Conservation (phyloP, 1,140 invertebrate genomes). For the Heliconius hermathena region DNA sequence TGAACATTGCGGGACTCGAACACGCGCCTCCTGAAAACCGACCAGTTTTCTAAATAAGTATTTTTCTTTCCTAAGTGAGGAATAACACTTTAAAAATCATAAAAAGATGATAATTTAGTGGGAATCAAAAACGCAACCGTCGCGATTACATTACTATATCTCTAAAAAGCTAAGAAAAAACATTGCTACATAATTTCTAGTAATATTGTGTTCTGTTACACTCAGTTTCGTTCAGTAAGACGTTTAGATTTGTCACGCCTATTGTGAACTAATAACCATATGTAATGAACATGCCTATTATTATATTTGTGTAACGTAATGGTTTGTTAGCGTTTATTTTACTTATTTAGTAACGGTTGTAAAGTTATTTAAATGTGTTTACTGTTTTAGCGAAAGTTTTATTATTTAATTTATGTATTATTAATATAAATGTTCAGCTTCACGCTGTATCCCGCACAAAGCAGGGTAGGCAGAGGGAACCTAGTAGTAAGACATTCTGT, state of each 20-base stretch:
- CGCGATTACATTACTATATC: too few species aligned
- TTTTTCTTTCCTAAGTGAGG: too few species aligned
- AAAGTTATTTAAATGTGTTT: not conserved
- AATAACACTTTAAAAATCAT: too few species aligned
- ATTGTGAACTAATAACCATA: slow-evolving; percentile 16
- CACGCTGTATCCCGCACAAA: too few species aligned
- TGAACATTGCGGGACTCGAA: too few species aligned
- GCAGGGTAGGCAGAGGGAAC: too few species aligned
- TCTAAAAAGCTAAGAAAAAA: not conserved
- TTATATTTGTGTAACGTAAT: slow-evolving; percentile 1
- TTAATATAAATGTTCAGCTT: too few species aligned
- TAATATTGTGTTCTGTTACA: not conserved
- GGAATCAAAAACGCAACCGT: not conserved
- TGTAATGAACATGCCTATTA: not conserved
- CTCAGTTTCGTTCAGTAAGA: not conserved
- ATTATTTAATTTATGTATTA: not conserved
- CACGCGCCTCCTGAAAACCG: too few species aligned
- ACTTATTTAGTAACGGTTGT: not conserved
- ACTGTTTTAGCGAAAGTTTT: not conserved
- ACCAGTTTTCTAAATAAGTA: too few species aligned
- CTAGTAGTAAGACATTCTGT: too few species aligned
- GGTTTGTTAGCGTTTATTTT: not conserved
- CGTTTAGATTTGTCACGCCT: slow-evolving; percentile 22
- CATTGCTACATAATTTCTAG: not conserved
- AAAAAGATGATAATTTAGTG: too few species aligned